Conservation (phyloP, 30 jellyfish, hydroid and myxozoan species). For the Cassiopea andromeda region DNA sequence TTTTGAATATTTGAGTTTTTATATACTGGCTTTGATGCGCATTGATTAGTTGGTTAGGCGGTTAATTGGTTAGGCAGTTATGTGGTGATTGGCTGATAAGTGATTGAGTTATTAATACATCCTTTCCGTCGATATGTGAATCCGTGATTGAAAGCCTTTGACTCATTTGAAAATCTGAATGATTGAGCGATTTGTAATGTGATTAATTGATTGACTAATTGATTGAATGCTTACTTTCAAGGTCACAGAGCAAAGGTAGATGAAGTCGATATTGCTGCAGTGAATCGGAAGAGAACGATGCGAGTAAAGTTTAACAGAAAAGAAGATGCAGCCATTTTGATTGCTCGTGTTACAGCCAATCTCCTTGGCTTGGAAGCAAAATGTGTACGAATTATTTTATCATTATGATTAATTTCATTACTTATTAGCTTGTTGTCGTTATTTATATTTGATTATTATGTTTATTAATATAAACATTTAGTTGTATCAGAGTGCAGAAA, state of each 20-base stretch:
- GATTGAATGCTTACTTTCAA: not conserved
- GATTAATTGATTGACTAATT: not conserved
- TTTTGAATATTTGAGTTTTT: too few relatives aligned
- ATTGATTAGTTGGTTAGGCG: too few relatives aligned
- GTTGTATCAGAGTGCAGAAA: too few relatives aligned
- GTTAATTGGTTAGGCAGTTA: not conserved
- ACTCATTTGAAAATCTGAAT: not conserved
- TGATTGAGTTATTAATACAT: not conserved
- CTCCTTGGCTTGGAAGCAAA: slow-evolving; percentile 59
- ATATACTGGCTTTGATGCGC: too few relatives aligned
- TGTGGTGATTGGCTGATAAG: not conserved
- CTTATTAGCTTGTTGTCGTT: too few relatives aligned
- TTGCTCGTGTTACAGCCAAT: slow-evolving; percentile 61
- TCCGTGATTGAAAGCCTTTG: too few relatives aligned
- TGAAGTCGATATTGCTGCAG: slow-evolving; percentile 78
- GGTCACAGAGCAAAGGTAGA: slow-evolving; percentile 23
- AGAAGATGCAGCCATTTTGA: slow-evolving; percentile 80
- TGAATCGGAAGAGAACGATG: slow-evolving; percentile 49
- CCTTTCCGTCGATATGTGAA: too few relatives aligned
- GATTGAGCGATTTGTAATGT: not conserved
- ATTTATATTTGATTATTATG: too few relatives aligned
- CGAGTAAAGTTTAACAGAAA: slow-evolving; percentile 68
- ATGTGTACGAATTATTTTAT: not conserved
- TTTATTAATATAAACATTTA: too few relatives aligned
- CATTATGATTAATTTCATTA: not conserved